These are phyloP conservation scores for Lasioglossum oenotherae DNA, from an alignment of 2,888 invertebrate species.

Conservation along the genomic window DNA sequence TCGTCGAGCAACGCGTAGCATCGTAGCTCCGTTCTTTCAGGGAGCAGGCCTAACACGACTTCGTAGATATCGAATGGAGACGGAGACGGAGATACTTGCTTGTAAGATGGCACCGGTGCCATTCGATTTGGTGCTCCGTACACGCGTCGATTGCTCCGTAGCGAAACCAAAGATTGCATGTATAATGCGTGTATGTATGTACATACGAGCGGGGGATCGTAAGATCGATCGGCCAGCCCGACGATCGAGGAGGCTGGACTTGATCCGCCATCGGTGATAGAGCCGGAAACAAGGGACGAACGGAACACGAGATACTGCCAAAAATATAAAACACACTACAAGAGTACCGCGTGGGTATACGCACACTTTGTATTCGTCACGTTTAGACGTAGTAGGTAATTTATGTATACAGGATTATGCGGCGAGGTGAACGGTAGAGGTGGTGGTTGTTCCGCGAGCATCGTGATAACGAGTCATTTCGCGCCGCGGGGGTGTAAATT, in stretches of 20 bases:
- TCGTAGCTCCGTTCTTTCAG: conserved; percentile 26
- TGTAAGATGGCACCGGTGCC: background rate
- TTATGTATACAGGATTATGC: conserved; percentile 41
- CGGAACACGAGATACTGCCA: conserved; percentile 71
- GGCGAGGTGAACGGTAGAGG: conserved; percentile 11
- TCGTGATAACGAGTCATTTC: conserved; percentile 28
- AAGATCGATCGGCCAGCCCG: background rate
- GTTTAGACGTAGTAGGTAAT: conserved; percentile 67
- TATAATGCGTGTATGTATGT: conserved; percentile 41
- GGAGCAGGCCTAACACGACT: conserved; percentile 57
- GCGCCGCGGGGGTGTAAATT: conserved; percentile 35
- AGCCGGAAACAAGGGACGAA: conserved; percentile 18
- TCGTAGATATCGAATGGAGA: conserved; percentile 42
- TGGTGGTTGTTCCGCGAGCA: conserved; percentile 3
- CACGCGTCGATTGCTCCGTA: conserved; percentile 36
- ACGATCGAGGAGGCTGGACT: background rate
- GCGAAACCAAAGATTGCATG: conserved; percentile 71
- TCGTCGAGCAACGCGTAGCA: conserved; percentile 30
- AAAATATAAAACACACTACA: conserved; percentile 65
- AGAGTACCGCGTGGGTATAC: conserved; percentile 69
- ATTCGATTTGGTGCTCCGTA: background rate
- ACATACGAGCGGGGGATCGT: conserved; percentile 23
- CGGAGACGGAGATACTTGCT: conserved; percentile 3
- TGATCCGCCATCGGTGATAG: conserved; percentile 8
- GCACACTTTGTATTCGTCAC: conserved; percentile 75